Conservation (phyloP, 2,113 vertebrate genomes). For the Odocoileus hemionus region DNA sequence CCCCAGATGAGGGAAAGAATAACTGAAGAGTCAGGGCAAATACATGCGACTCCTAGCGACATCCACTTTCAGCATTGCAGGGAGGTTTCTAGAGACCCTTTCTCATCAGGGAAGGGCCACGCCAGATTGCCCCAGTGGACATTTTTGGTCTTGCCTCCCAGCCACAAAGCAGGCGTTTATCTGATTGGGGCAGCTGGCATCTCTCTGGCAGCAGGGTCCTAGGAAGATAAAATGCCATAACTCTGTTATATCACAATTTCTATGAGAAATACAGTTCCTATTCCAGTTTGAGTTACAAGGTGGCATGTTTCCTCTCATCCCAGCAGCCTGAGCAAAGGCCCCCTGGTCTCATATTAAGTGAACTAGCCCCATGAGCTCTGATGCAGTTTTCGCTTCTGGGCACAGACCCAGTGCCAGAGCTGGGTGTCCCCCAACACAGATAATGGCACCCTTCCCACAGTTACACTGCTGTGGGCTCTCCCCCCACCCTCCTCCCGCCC, state of each 20-base stretch:
- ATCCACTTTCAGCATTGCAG: not conserved
- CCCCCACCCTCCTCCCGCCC: not conserved
- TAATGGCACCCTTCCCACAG: accelerated
- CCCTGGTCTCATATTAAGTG: not conserved
- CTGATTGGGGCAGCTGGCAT: not conserved
- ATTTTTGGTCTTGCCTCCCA: not conserved
- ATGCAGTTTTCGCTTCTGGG: not conserved
- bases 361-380: not conserved
- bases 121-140: not conserved
- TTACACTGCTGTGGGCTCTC: accelerated
- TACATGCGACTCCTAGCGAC: not conserved
- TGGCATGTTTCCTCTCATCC: not conserved
- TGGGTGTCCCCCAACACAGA: not conserved
- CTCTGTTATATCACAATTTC: not conserved
- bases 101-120: not conserved
- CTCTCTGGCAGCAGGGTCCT: not conserved
- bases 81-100: not conserved
- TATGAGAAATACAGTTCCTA: not conserved
- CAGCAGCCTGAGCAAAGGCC: conserved; percentile 9
- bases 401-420: not conserved
- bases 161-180: not conserved
- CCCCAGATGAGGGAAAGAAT: not conserved
- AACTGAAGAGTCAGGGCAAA: not conserved
- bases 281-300: not conserved
- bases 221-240: not conserved